Percentiles rank a stretch among this genome's conserved stretches.
Conservation (phyloP, 2,888 invertebrate genomes). For the Chromoteleia sp. region DNA sequence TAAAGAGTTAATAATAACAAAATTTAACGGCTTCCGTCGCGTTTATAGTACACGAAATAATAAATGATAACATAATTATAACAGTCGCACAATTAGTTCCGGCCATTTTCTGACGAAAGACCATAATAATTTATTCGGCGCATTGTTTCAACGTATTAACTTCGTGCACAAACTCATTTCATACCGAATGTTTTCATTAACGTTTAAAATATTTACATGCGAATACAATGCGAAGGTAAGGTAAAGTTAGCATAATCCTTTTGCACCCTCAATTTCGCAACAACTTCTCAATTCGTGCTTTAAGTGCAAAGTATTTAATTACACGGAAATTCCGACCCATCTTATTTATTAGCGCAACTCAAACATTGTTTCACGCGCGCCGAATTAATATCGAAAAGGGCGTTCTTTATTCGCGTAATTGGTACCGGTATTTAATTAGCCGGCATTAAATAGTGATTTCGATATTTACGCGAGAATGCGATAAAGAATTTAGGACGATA, state of each 20-base stretch:
- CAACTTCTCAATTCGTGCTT: slow-evolving; percentile 40
- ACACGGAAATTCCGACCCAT: slow-evolving; percentile 20
- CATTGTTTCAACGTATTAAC: slow-evolving; percentile 53
- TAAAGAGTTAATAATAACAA: too few relatives aligned
- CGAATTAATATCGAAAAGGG: slow-evolving; percentile 32
- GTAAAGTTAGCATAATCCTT: slow-evolving; percentile 32
- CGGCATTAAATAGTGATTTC: slow-evolving; percentile 8
- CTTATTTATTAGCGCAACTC: slow-evolving; percentile 31
- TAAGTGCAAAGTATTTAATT: slow-evolving; percentile 49
- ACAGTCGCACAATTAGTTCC: slow-evolving; percentile 10
- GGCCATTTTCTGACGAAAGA: neutral
- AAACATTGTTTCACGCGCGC: slow-evolving; percentile 9
- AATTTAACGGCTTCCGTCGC: too few relatives aligned
- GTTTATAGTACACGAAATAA: too few relatives aligned
- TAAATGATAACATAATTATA: slow-evolving; percentile 5
- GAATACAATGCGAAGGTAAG: slow-evolving; percentile 1
- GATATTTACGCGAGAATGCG: neutral
- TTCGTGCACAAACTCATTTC: slow-evolving; percentile 49
- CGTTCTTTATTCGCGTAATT: slow-evolving; percentile 12
- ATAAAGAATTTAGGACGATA: slow-evolving; percentile 19
- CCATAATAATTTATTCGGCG: slow-evolving; percentile 31
- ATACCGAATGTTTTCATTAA: slow-evolving; percentile 51
- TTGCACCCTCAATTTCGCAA: slow-evolving; percentile 36
- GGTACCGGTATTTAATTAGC: slow-evolving; percentile 11
- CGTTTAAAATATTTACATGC: slow-evolving; percentile 51